phyloP scores from a whole-genome alignment of 2,113 vertebrate species.

The Lethenteron camtschaticum region DNA sequence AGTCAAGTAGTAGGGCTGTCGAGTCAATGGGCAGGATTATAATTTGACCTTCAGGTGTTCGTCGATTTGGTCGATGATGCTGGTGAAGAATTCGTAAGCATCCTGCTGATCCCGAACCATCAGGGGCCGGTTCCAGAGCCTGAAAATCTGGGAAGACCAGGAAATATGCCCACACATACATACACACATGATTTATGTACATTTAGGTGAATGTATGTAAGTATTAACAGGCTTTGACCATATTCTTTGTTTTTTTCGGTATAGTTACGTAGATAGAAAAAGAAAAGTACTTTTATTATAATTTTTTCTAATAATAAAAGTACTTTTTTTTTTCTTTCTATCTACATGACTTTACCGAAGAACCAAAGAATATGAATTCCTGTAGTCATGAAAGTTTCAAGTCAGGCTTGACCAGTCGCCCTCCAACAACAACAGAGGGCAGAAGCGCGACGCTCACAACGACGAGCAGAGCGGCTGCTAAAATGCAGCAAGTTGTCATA shows the following conservation, averaged over 20 bases:
- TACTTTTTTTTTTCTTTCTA: neutral
- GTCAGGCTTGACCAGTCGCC: too few relatives aligned
- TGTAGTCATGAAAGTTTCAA: too few relatives aligned
- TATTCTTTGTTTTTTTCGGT: neutral
- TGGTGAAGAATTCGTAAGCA: conserved; percentile 96
- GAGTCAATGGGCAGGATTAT: neutral
- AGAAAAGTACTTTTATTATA: too few relatives aligned
- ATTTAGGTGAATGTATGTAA: neutral
- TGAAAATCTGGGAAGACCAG: conserved; percentile 52
- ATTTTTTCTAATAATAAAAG: conserved; percentile 1
- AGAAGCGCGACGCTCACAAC: too few relatives aligned
- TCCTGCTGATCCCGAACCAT: conserved; percentile 93
- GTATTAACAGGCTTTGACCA: neutral
- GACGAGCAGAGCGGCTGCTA: too few relatives aligned
- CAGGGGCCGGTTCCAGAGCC: conserved; percentile 97
- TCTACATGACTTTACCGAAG: too few relatives aligned
- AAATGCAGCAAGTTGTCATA: too few relatives aligned
- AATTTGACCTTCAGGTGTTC: conserved; percentile 76
- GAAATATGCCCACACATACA: neutral
- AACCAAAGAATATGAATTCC: too few relatives aligned
- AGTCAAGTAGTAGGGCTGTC: neutral
- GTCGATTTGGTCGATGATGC: conserved; percentile 89
- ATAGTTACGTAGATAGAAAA: neutral
- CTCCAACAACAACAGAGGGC: too few relatives aligned
- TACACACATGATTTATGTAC: too few relatives aligned